Evolutionary conservation across 2,113 vertebrate species (phyloP).

Genomic region (Stictonetta naevosa): DNA sequence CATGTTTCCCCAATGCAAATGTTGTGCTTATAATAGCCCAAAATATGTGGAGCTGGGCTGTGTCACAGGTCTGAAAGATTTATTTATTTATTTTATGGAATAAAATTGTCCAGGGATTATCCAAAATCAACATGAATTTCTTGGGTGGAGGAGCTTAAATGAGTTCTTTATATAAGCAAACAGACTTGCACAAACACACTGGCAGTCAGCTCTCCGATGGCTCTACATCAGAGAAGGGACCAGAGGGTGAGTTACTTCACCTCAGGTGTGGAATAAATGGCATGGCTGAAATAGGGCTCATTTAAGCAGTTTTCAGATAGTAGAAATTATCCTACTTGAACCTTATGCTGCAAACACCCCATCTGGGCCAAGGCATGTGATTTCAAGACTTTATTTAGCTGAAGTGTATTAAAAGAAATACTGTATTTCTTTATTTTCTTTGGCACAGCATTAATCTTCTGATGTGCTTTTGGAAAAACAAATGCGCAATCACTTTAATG

Average conservation of each 20-base stretch:
- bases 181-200: conserved; percentile 50
- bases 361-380: neutral
- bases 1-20: neutral
- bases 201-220: conserved; percentile 22
- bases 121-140: conserved; percentile 66
- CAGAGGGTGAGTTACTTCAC: conserved; percentile 14
- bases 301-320: conserved; percentile 42
- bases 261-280: conserved; percentile 50
- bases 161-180: conserved; percentile 58
- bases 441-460: conserved; percentile 28
- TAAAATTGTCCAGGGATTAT: conserved; percentile 28
- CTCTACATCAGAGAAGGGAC: conserved; percentile 47
- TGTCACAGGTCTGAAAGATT: neutral
- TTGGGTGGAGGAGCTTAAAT: conserved; percentile 68
- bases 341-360: neutral
- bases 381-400: conserved; percentile 40
- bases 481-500: conserved; percentile 15
- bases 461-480: conserved; percentile 14
- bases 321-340: neutral
- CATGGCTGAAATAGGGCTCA: neutral
- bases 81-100: conserved; percentile 63
- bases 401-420: conserved; percentile 32
- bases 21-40: neutral
- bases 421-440: conserved; percentile 19
- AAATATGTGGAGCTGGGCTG: conserved; percentile 16